Base-by-base conservation (phyloP, 2,888 invertebrate genomes). In the Gortyna flavago region DNA sequence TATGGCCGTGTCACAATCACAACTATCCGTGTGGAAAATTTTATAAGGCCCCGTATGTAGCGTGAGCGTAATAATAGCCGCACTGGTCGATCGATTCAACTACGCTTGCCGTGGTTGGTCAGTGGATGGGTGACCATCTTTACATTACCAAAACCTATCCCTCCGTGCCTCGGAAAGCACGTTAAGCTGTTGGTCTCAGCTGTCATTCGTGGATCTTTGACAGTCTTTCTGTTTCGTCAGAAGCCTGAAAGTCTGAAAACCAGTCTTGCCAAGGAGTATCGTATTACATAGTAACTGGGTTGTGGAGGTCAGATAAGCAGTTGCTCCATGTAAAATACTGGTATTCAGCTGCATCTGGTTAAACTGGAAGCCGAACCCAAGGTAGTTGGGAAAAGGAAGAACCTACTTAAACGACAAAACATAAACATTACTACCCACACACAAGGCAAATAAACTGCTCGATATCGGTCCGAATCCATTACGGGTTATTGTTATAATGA, bases 21-120 rank as follows among this genome's bases (percentile, higher is more conserved):
- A 57, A 48, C 38, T 61, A 29, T n/a, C 29, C 5, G 59, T 29
- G 66, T 54, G 57, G 74, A 64, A 41, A 69, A 59, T 80, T 80
- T 80, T 80, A 65, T 74, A 74, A 59, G 6, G 0, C n/a, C n/a
- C n/a, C 13, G 13, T 38, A 62, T 74, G 11, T 18, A 69, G 51
- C 48, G 25, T 65, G 48, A 44, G 54, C 3, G 0, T 51, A 25
- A n/a, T n/a, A 54, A 54, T 2, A 54, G 25, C 54, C 54, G 25
- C 54, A n/a, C n/a, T 8, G 25, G 11, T 54, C 11, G 3, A 54
- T 54, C 54, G 9, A 9, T 54, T 25, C 25, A 9, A 25, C 25
- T 54, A 8, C 25, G 9, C 9, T 54, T 54, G 54, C 54, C 4
- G 54, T 9, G 25, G 9, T 54, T 54, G 54, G 25, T 54, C 25